phyloP scores from a whole-genome alignment of 1,140 invertebrate species.

The Trachymyrmex septentrionalis region DNA sequence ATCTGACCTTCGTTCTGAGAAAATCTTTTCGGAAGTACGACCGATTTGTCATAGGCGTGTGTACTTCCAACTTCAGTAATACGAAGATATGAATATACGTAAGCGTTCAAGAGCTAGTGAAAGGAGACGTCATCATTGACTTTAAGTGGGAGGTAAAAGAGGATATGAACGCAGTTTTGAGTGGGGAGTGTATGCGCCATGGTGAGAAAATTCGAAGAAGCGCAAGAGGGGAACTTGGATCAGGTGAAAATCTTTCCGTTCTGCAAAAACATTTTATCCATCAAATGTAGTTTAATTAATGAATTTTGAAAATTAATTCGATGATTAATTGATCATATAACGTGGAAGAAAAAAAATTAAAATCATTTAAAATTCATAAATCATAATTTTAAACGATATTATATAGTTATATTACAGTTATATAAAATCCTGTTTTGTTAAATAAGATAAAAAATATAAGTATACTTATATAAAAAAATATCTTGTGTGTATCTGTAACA shows the following conservation, averaged over 20 bases:
- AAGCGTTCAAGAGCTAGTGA: constrained; percentile 58
- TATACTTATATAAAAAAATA: background rate
- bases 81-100: constrained; percentile 38
- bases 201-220: constrained; percentile 28
- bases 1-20: constrained; percentile 10
- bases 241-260: background rate
- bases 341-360: background rate
- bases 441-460: background rate
- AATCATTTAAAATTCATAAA: background rate
- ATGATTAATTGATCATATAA: background rate
- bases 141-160: constrained; percentile 44
- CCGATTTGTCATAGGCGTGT: background rate
- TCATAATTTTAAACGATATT: background rate
- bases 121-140: constrained; percentile 66
- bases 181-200: background rate
- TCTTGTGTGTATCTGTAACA: background rate
- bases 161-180: constrained; percentile 1
- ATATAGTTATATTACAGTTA: no score
- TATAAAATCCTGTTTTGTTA: background rate
- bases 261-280: background rate
- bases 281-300: background rate
- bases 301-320: background rate
- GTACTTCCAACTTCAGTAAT: constrained; percentile 1
- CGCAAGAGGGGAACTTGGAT: background rate
- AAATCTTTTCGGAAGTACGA: constrained; percentile 34